Evolutionary conservation across 2,113 vertebrate genomes (phyloP), one percentile per base, ranked within the genome.

Genomic region (Willisornis vidua): DNA sequence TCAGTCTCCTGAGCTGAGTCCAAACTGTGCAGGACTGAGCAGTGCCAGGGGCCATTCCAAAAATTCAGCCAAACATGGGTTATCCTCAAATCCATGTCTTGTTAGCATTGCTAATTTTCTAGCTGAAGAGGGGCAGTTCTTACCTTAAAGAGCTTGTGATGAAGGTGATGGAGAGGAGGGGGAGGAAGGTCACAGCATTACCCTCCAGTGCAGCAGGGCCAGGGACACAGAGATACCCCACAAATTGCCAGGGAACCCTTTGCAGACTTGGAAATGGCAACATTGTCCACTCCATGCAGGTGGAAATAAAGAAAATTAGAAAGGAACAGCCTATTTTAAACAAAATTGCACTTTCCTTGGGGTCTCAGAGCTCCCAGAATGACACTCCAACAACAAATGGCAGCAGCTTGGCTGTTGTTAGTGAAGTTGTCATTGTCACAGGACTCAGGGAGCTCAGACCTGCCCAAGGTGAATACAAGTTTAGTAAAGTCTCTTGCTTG

Each of bases 251-350:
- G 25, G 29, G 14, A 41, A 14, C 37, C 52, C 16, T 25, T 74
- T 61, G 13, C 61, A 79, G 37, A 6, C 26, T 48, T 28, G 3
- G 31, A 74, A 61, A 39, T 12, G 35, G 7, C 43, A 72, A 4
- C 13, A 1, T 10, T 29, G n/a, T 23, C 61, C 43, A 24, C 29
- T 66, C 11, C 18, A 20, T 1, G 5, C 8, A 24, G 52, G 23
- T 20, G 72, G 49, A n/a, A 89, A 41, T 28, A 25, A 71, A 5
- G 35, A 41, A 37, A 51, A 65, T 37, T 11, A 9, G 43, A 18
- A 23, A 24, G 65, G 4, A 62, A 3, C 3, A 35, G 10, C 0
- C 0, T 16, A 35, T 74, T 85, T 41, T 23, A n/a, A 31, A 14
- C 0, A 0, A 52, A 26, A 31, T 14, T 41, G 16, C 25, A 41